Conservation (phyloP, 2,888 invertebrate genomes). For the Apomyelois bistriatella region DNA sequence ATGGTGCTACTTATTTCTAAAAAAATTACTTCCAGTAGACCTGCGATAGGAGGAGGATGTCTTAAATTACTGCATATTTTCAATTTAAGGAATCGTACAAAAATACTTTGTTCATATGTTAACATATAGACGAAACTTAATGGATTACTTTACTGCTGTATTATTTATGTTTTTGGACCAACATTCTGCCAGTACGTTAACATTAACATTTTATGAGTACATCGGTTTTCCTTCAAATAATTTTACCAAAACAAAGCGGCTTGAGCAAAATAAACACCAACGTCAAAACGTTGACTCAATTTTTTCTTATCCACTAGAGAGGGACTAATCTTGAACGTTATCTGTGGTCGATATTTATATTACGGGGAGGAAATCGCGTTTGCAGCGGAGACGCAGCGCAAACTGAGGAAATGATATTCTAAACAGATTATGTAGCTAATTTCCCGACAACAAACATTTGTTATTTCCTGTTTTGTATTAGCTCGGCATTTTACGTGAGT, state of each 20-base stretch:
- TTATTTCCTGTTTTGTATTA: constrained; percentile 30
- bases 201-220: no score
- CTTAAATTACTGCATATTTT: no score
- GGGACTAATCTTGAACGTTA: constrained; percentile 11
- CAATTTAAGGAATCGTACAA: no score
- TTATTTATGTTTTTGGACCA: no score
- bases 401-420: constrained; percentile 62
- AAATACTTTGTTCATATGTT: no score
- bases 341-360: constrained; percentile 20
- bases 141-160: no score
- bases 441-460: constrained; percentile 51
- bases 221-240: no score
- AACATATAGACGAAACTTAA: no score
- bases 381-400: constrained; percentile 34
- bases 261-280: neutral
- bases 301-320: neutral
- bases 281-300: neutral
- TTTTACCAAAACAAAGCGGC: neutral
- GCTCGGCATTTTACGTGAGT: neutral
- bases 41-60: no score
- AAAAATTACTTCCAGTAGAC: no score
- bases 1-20: no score
- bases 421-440: constrained; percentile 65
- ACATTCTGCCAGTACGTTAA: no score
- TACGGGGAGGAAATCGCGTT: constrained; percentile 45